Evolutionary conservation across 1,140 invertebrate species (phyloP), one percentile per base, ranked within the genome.

Genomic region (Heliconius hermathena): DNA sequence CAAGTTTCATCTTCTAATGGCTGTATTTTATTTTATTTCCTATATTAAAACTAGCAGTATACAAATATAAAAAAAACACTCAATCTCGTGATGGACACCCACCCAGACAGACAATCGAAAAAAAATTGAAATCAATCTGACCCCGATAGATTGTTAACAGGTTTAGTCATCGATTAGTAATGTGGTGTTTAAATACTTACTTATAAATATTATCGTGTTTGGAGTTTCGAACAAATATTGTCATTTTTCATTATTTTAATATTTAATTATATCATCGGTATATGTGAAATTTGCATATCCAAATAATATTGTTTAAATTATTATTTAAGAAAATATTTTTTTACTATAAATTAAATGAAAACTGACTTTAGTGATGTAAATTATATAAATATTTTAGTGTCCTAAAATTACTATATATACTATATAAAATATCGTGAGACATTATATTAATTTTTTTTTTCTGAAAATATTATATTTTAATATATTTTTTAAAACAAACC

Each of bases 131-230:
- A 26, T 66, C 11, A 66, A 66, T 13, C 4, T 26, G 22, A 16
- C 60, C 22, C 22, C 60, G 26, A 66, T 66, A 66, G 57, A 66
- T 29, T 66, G 60, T 66, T 66, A 66, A 66, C 26, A 66, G 22
- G 11, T n/a, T 66, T 66, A 66, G 60, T 66, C 60, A 66, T 66
- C 22, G 60, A 66, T 66, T 26, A 66, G 60, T 66, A 66, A 66
- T 66, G 26, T 66, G 60, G 13, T 66, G 16, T 66, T 66, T 66
- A 66, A 66, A 66, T 66, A 29, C 13, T 13, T 66, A 26, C 22
- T 66, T 66, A 66, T 66, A 66, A 29, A 66, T 66, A 66, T 66
- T 66, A 26, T 66, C 9, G 1, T 66, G 13, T 66, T 29, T 66
- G 11, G 26, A 66, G 22, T 66, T 29, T 13, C 11, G 60, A 29